Evolutionary conservation across 1,140 invertebrate species (phyloP).

Genomic region (Microplitis demolitor): DNA sequence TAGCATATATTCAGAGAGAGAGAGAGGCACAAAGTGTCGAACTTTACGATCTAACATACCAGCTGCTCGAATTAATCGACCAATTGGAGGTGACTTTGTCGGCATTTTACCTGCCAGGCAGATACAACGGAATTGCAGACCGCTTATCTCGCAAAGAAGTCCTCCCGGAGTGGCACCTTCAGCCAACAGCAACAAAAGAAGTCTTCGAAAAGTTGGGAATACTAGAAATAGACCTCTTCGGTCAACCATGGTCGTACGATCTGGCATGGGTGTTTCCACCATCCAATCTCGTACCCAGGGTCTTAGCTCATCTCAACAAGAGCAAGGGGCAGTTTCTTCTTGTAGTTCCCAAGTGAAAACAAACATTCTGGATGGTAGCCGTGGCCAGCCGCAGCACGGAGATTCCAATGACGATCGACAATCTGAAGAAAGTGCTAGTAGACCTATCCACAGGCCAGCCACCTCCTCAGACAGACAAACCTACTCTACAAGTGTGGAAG

Average conservation of each 20-base stretch:
- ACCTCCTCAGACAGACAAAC: too few species aligned
- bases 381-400: background rate
- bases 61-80: constrained; percentile 38
- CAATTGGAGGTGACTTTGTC: constrained; percentile 33
- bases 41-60: constrained; percentile 40
- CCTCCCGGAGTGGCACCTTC: constrained; percentile 48
- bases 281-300: constrained; percentile 44
- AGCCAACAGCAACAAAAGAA: constrained; percentile 31
- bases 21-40: constrained; percentile 46
- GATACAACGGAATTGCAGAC: constrained; percentile 45
- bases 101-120: constrained; percentile 36
- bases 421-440: background rate
- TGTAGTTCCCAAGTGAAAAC: background rate
- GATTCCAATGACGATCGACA: background rate
- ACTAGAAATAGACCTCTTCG: constrained; percentile 48
- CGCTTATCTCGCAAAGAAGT: constrained; percentile 36
- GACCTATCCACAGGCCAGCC: constrained; percentile 14
- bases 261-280: constrained; percentile 51
- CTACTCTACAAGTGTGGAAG: too few species aligned
- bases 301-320: constrained; percentile 44
- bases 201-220: constrained; percentile 43
- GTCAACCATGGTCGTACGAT: constrained; percentile 37
- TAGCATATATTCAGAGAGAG: constrained; percentile 41
- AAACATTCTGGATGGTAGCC: constrained; percentile 15
- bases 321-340: constrained; percentile 16